These are phyloP conservation scores for Xylocampa areola DNA, from an alignment of 2,888 invertebrate genomes.

Conservation along the genomic window DNA sequence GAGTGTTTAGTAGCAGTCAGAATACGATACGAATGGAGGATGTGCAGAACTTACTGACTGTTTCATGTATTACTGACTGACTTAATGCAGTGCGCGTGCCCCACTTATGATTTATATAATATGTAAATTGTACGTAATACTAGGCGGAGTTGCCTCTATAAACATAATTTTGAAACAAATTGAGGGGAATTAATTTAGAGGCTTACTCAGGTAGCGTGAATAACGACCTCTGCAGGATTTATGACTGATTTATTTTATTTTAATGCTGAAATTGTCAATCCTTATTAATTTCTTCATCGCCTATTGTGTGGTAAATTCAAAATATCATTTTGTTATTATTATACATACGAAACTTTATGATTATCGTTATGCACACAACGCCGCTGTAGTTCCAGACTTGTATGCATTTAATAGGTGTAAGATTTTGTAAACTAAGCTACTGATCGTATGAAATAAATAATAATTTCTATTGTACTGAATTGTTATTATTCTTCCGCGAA, in stretches of 20 bases:
- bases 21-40: conserved; percentile 1
- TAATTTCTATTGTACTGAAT: conserved; percentile 28
- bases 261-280: conserved; percentile 5
- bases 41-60: conserved; percentile 32
- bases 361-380: conserved; percentile 4
- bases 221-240: conserved; percentile 4
- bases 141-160: not conserved
- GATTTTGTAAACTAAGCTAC: conserved; percentile 43
- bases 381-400: conserved; percentile 40
- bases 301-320: not conserved
- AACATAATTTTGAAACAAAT: not conserved
- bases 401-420: conserved; percentile 53
- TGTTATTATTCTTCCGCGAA: conserved; percentile 11
- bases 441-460: conserved; percentile 39
- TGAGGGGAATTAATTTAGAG: not conserved
- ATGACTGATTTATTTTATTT: conserved; percentile 14
- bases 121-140: conserved; percentile 1
- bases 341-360: not conserved
- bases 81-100: conserved; percentile 24
- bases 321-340: conserved; percentile 10
- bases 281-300: not conserved
- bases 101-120: conserved; percentile 8
- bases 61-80: conserved; percentile 32
- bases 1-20: conserved; percentile 31
- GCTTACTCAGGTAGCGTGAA: not conserved